Conservation (phyloP, 2,888 invertebrate species). For the Rutpela maculata region DNA sequence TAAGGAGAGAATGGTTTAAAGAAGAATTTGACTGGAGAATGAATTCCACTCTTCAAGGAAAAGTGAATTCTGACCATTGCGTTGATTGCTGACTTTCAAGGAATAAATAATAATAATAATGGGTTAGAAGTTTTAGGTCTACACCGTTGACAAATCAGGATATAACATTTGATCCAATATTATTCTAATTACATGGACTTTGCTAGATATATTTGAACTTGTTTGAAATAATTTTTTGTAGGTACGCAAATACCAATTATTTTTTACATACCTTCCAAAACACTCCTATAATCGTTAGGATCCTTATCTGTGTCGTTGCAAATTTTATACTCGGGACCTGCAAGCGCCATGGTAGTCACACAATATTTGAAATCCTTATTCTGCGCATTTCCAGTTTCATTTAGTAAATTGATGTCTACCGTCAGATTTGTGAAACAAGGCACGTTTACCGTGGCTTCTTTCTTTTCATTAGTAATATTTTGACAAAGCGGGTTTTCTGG, state of each 20-base stretch:
- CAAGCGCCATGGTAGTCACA: constrained; percentile 69
- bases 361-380: constrained; percentile 64
- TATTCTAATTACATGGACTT: no score
- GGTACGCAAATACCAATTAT: neutral
- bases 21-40: no score
- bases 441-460: constrained; percentile 61
- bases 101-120: no score
- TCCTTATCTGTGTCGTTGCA: constrained; percentile 48
- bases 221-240: no score
- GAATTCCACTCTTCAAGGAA: no score
- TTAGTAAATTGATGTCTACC: constrained; percentile 63
- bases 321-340: constrained; percentile 63
- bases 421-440: constrained; percentile 70
- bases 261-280: constrained; percentile 51
- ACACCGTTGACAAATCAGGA: no score
- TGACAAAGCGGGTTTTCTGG: constrained; percentile 62
- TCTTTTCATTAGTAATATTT: constrained; percentile 59
- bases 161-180: no score
- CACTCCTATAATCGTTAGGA: constrained; percentile 55
- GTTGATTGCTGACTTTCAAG: no score
- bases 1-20: no score
- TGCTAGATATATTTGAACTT: no score
- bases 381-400: constrained; percentile 50
- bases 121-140: no score
- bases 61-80: no score